phyloP scores from a whole-genome alignment of 2,113 vertebrate species.

The Ivindomyrus marchei region DNA sequence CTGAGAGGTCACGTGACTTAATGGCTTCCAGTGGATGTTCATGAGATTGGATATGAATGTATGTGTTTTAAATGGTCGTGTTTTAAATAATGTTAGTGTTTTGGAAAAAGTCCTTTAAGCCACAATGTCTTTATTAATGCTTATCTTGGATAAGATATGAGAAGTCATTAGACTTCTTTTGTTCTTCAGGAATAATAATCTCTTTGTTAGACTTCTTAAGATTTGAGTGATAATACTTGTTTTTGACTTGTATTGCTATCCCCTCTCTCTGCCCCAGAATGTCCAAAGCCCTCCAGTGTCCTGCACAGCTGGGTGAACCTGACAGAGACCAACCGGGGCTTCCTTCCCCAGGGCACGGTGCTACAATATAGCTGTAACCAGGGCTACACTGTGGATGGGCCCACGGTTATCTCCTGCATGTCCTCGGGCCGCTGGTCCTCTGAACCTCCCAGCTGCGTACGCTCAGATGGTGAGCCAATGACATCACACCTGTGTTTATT shows the following conservation, averaged over 20 bases:
- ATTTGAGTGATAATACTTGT: neutral
- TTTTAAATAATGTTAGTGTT: neutral
- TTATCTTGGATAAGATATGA: neutral
- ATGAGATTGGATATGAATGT: neutral
- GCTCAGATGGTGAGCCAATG: conserved; percentile 46
- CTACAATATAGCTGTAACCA: conserved; percentile 59
- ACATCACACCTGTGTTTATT: neutral
- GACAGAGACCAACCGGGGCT: conserved; percentile 62
- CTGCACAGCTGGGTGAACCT: conserved; percentile 50
- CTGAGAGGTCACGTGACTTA: neutral
- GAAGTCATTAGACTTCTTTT: neutral
- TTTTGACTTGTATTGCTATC: neutral
- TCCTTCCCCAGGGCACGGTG: conserved; percentile 54
- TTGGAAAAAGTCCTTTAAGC: neutral
- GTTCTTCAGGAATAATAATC: neutral
- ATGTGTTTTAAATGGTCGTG: neutral
- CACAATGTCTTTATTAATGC: neutral
- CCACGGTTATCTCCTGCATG: conserved; percentile 53
- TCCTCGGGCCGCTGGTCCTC: conserved; percentile 54
- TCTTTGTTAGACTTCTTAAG: neutral
- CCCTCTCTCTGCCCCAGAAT: conserved; percentile 36
- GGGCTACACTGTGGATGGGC: conserved; percentile 56
- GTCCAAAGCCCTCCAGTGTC: conserved; percentile 48
- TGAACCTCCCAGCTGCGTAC: conserved; percentile 51
- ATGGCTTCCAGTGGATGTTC: neutral